phyloP scores from a whole-genome alignment of 1,140 invertebrate species.

The Sycophaga agraensis region DNA sequence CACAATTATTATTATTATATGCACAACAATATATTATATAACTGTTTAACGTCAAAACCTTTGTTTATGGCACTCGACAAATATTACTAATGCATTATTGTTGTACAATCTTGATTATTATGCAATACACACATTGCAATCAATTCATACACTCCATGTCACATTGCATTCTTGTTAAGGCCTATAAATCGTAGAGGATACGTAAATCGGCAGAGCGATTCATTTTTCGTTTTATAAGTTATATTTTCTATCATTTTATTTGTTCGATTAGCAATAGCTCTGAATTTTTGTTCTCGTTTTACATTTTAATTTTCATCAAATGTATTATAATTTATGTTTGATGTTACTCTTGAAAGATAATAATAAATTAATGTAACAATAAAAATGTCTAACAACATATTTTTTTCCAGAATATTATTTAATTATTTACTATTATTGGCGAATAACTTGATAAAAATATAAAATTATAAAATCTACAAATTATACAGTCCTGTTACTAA shows the following conservation, averaged over 20 bases:
- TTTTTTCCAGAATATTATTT: too few relatives aligned
- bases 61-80: conserved; percentile 26
- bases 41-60: conserved; percentile 3
- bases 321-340: too few relatives aligned
- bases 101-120: background rate
- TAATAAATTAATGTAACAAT: too few relatives aligned
- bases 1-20: conserved; percentile 27
- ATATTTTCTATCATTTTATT: background rate
- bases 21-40: conserved; percentile 26
- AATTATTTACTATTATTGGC: too few relatives aligned
- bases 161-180: conserved; percentile 20
- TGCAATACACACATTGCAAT: conserved; percentile 29
- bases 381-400: too few relatives aligned
- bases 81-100: background rate
- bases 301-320: too few relatives aligned
- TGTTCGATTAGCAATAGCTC: background rate
- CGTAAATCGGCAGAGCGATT: background rate
- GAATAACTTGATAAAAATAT: too few relatives aligned
- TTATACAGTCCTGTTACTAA: too few relatives aligned
- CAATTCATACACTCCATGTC: conserved; percentile 21
- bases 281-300: too few relatives aligned
- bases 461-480: too few relatives aligned
- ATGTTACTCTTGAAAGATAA: too few relatives aligned
- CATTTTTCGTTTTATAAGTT: background rate
- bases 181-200: conserved; percentile 15